Percentiles rank a stretch among this genome's conserved stretches.
These are phyloP conservation scores for Aythya baeri DNA, from an alignment of 2,113 vertebrate species.

Conservation along the genomic window DNA sequence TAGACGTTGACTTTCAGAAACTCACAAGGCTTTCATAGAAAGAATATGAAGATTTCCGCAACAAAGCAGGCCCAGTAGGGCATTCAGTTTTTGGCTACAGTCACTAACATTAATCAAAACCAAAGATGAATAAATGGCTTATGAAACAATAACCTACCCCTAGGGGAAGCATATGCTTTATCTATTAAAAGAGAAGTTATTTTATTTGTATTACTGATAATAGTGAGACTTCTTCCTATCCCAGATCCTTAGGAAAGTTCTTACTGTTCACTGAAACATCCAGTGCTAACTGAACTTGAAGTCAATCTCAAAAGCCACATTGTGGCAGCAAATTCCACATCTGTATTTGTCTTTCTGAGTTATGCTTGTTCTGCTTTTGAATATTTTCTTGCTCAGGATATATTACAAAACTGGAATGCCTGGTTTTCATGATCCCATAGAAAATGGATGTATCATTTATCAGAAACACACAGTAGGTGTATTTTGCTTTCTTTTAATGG, in stretches of 20 bases:
- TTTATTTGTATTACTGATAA: not conserved
- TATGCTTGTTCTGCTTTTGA: not conserved
- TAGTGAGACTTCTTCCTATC: not conserved
- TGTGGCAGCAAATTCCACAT: not conserved
- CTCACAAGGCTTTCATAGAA: not conserved
- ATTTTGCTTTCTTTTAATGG: not conserved
- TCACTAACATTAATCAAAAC: not conserved
- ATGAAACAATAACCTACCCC: not conserved
- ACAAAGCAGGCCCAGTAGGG: not conserved
- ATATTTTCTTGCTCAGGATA: not conserved
- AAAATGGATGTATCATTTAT: not conserved
- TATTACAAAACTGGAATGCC: not conserved
- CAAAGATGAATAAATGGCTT: not conserved
- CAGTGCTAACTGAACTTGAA: not conserved
- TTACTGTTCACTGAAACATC: not conserved
- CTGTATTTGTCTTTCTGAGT: not conserved
- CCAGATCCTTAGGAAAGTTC: not conserved
- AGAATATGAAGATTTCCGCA: not conserved
- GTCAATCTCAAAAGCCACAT: not conserved
- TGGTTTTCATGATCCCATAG: not conserved
- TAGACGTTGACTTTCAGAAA: not conserved
- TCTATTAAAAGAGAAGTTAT: not conserved
- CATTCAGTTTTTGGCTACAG: not conserved
- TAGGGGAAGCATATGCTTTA: not conserved
- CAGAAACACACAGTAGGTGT: not conserved